Conservation (phyloP, 2,888 invertebrate species). For the Itoplectis maculator region DNA sequence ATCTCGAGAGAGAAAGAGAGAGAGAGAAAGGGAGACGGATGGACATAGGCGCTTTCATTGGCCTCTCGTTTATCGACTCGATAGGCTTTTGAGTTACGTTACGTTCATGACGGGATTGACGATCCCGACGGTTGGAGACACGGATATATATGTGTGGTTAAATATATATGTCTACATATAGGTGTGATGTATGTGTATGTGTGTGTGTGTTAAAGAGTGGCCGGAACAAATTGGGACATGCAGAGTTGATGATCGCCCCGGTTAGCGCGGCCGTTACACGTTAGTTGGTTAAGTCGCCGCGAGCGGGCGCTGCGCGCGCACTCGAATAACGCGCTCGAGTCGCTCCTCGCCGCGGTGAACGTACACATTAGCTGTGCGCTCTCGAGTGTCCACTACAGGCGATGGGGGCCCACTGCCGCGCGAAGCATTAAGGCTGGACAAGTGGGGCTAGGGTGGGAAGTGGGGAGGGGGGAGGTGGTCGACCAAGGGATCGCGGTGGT, state of each 20-base stretch:
- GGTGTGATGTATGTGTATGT: background rate
- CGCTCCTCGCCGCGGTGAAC: conserved; percentile 53
- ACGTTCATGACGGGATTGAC: conserved; percentile 51
- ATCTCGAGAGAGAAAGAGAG: conserved; percentile 24
- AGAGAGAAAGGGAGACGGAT: conserved; percentile 3
- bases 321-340: conserved; percentile 54
- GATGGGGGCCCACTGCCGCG: background rate
- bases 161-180: background rate
- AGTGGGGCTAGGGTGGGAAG: too few relatives aligned
- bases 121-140: conserved; percentile 46
- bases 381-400: conserved; percentile 44
- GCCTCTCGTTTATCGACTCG: conserved; percentile 33
- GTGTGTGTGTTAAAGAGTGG: conserved; percentile 20
- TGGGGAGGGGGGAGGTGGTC: too few relatives aligned
- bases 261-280: conserved; percentile 6
- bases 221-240: conserved; percentile 60
- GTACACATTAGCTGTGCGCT: conserved; percentile 50
- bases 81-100: conserved; percentile 53
- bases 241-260: conserved; percentile 28
- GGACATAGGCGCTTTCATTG: background rate
- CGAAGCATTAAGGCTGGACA: conserved; percentile 20
- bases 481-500: conserved; percentile 53
- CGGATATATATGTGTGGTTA: conserved; percentile 26
- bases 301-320: conserved; percentile 53
- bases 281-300: conserved; percentile 40